Conservation (phyloP, 2,888 invertebrate genomes). For the Eilema caniola region DNA sequence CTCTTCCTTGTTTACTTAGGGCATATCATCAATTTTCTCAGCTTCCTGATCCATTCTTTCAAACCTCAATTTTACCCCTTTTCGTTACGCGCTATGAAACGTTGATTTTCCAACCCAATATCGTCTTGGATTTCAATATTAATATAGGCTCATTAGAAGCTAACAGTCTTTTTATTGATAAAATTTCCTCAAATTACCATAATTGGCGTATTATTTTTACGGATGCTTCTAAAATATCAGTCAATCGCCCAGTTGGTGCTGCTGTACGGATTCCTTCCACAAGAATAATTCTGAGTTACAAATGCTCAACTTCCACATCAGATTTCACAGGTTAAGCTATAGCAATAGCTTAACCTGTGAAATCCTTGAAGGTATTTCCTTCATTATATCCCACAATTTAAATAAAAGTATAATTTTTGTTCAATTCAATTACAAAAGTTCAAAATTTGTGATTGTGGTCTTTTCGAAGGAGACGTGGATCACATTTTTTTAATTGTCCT, state of each 20-base stretch:
- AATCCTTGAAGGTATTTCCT: neutral
- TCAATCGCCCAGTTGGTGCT: constrained; percentile 1
- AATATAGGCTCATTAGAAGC: too few species aligned
- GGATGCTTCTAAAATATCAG: neutral
- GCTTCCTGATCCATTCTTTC: neutral
- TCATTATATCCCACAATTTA: neutral
- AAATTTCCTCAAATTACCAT: too few species aligned
- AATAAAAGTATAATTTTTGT: neutral
- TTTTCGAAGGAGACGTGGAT: too few species aligned
- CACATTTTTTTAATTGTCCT: too few species aligned
- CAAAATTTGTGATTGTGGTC: too few species aligned
- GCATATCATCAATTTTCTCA: neutral
- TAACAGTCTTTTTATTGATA: too few species aligned
- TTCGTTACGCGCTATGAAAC: neutral
- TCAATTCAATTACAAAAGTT: too few species aligned
- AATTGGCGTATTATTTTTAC: neutral
- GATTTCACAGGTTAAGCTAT: constrained; percentile 5
- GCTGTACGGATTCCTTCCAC: too few species aligned
- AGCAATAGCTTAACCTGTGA: too few species aligned
- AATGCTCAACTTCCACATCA: neutral
- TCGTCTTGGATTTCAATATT: too few species aligned
- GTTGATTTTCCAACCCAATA: neutral
- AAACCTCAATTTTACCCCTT: neutral
- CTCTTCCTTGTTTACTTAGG: neutral
- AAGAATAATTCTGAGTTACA: neutral